Base-by-base conservation (phyloP, 2,113 vertebrate genomes). In the Dromaius novaehollandiae region DNA sequence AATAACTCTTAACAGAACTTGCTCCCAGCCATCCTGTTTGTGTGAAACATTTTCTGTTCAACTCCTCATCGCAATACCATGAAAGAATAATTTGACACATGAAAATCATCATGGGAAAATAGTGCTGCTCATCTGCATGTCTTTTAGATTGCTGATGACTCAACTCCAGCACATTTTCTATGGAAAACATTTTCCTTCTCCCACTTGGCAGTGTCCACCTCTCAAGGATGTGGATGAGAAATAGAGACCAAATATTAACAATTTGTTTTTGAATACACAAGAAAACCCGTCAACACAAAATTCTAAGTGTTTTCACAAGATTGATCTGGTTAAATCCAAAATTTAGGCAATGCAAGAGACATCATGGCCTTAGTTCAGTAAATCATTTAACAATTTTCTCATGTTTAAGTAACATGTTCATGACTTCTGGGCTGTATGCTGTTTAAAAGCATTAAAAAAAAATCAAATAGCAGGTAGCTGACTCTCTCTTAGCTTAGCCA, bases 41-140 rank as follows among this genome's bases (percentile, higher is more conserved):
- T 83, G 8, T 0, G 0, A 90, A 83, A 10, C 3, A 18, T 70
- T 83, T 63, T 89, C 51, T 78, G 12, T 32, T 46, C 2, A 13
- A 38, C 11, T 71, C 26, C 36, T 70, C 0, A 0, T 9, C 66
- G 6, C 17, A 86, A 18, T 30, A 14, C 4, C 11, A 19, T 46
- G 75, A 44, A 85, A 64, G 22, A 80, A 74, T 11, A 70, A 65
- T 3, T 4, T 44, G 55, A 63, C 24, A 34, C 22, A 24, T 19
- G 16, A 86, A 64, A 75, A 22, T 9, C 28, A n/a, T 20, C 10
- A 14, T 1, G 6, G 17, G 34, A 73, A 70, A 88, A 50, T 0
- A 46, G 17, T 6, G 21, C 24, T 58, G 32, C 5, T 46, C 13
- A 63, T 86, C 44, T 61, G 19, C 25, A 9, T 21, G 20, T 70